Evolutionary conservation across 2,113 vertebrate genomes (phyloP), one percentile per base, ranked within the genome.

Genomic region (Grammomys surdaster): DNA sequence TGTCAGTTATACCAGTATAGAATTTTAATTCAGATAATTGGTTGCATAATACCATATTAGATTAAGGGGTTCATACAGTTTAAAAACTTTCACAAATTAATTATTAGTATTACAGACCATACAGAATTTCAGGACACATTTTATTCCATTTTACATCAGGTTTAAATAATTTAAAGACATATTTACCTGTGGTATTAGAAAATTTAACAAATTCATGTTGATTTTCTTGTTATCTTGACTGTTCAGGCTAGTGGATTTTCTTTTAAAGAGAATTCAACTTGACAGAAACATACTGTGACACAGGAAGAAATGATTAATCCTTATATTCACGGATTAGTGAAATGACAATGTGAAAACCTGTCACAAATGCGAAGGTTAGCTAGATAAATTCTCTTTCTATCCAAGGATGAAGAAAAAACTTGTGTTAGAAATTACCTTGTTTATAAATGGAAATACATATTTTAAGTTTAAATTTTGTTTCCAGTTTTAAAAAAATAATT

Each of bases 161-260:
- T 58, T 77, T 88, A 65, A 88, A 3, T 28, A 31, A 69, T 85
- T 90, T 97, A 40, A 58, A 78, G 78, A 60, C 28, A 56, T 51
- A 81, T 58, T 73, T 97, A 96, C 88, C 91, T 88, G 63, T 10
- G 56, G 19, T 88, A 94, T 93, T 96, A 65, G 80, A 89, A 88
- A 88, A 60, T 88, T 90, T 94, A 28, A 96, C 16, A 96, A 90
- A 80, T 91, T 96, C 95, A 76, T 28, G 7, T 85, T 94, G 89
- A 96, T 46, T 98, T 98, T 90, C 98, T 94, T 60, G 51, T 95
- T 92, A 97, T 97, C 91, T 97, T 94, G 43, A 87, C 67, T 80
- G 73, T 82, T 97, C 17, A 97, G 26, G 20, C 43, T 97, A 91
- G 60, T 82, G 69, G 94, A 95, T 97, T 69, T 97, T 96, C 76